Evolutionary conservation across 2,113 vertebrate species (phyloP), one percentile per base, ranked within the genome.

Genomic region (Symphodus melops): DNA sequence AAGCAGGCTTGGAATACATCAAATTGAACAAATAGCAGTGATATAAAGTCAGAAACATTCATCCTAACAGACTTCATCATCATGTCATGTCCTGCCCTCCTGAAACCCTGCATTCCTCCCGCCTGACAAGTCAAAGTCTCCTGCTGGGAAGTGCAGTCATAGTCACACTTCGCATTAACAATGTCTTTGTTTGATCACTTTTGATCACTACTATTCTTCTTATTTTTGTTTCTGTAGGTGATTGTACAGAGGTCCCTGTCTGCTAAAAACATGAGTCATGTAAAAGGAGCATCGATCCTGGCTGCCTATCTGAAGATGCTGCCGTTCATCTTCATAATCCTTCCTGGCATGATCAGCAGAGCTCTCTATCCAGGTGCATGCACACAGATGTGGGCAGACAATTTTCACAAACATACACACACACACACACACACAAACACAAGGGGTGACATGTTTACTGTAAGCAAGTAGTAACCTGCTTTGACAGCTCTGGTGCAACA

Each of bases 341-440:
- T 97, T 84, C 97, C 97, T 0, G 97, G 96, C 77, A 96, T 98
- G 98, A 95, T 97, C 90, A 99, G 97, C 93, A 94, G 97, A 19
- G 94, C 92, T 0, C 95, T 99, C 49, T 97, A 96, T 79, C 96
- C 97, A 95, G 97, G 97, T 97, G 93, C 12, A 74, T 65, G 37
- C 68, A 61, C 28, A 21, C 61, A 57, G 41, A 71, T 42, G 53
- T 71, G 68, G 46, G 55, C 55, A 25, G 20, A 62, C 33, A 58
- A 17, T 21, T 16, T 44, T n/a, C n/a, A n/a, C 42, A 12, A 13
- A 6, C 53, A 21, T 36, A 21, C 36, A 46, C 19, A 37, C 20
- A 76, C 60, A 25, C 42, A 33, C 65, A 46, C 58, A 21, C 11
- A 72, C 44, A 9, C 11, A 10, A 7, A 23, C 12, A 54, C 0